Conservation (phyloP, 1,140 invertebrate genomes). For the Listronotus bonariensis region DNA sequence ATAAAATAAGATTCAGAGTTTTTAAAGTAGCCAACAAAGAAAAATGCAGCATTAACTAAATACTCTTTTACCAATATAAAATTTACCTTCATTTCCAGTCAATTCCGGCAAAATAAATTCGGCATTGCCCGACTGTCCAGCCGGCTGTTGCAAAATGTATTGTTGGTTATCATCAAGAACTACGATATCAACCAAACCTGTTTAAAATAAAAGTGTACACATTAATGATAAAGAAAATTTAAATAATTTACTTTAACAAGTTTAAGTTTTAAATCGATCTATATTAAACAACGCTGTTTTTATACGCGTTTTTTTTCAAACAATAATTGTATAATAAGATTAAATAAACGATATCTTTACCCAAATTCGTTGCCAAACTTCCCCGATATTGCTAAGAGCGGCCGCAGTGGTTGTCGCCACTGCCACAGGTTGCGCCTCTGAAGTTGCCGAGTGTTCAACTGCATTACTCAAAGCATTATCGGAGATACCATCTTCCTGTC, state of each 20-base stretch:
- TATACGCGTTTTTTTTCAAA: too few species aligned
- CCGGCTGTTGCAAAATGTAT: slow-evolving; percentile 48
- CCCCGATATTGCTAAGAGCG: slow-evolving; percentile 62
- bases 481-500: neutral
- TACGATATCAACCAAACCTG: slow-evolving; percentile 61
- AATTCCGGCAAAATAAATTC: slow-evolving; percentile 51
- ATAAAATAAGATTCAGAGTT: too few species aligned
- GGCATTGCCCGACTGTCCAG: slow-evolving; percentile 37
- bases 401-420: slow-evolving; percentile 56
- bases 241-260: too few species aligned
- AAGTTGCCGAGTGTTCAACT: slow-evolving; percentile 47
- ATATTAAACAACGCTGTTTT: too few species aligned
- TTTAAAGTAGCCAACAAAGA: too few species aligned
- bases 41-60: too few species aligned
- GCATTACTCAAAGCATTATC: slow-evolving; percentile 5
- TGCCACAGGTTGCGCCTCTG: slow-evolving; percentile 8
- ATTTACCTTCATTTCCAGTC: slow-evolving; percentile 28
- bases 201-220: neutral
- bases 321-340: too few species aligned
- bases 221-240: neutral
- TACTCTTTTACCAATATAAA: too few species aligned
- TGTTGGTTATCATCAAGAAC: slow-evolving; percentile 62
- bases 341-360: too few species aligned
- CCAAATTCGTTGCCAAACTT: slow-evolving; percentile 62
- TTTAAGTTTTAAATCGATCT: too few species aligned